Evolutionary conservation across 1,140 invertebrate genomes (phyloP).

Genomic region (Lysiphlebus fabarum): DNA sequence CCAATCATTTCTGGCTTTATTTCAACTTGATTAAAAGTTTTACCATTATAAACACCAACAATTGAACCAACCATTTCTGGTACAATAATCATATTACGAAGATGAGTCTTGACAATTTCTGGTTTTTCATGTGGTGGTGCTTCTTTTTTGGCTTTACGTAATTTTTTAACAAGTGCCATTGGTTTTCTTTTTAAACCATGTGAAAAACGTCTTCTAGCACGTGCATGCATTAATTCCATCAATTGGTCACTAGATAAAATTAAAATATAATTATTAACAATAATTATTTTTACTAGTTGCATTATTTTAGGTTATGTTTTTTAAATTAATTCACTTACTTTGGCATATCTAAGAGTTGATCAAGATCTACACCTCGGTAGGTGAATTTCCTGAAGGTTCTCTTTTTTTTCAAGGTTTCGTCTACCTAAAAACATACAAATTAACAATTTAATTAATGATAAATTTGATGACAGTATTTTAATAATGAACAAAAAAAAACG

Average conservation of each 20-base stretch:
- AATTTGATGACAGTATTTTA: too few relatives aligned
- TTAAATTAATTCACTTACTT: slow-evolving; percentile 66
- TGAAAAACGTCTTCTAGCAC: slow-evolving; percentile 87
- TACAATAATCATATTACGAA: slow-evolving; percentile 98
- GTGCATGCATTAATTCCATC: slow-evolving; percentile 89
- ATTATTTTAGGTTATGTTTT: background rate
- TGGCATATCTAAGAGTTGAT: slow-evolving; percentile 97
- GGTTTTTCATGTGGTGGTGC: slow-evolving; percentile 97
- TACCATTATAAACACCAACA: slow-evolving; percentile 99
- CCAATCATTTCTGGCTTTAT: slow-evolving; percentile 99
- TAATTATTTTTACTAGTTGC: slow-evolving; percentile 9
- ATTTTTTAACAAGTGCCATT: slow-evolving; percentile 91
- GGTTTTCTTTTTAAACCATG: slow-evolving; percentile 96
- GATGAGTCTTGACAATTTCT: slow-evolving; percentile 97
- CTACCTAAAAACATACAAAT: slow-evolving; percentile 61
- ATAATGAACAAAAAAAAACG: too few relatives aligned
- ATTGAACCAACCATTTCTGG: slow-evolving; percentile 99
- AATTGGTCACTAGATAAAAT: slow-evolving; percentile 81
- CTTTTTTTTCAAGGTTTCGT: slow-evolving; percentile 92
- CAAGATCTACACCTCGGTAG: slow-evolving; percentile 97
- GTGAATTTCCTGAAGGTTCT: slow-evolving; percentile 99
- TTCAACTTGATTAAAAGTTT: slow-evolving; percentile 98
- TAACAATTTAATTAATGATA: slow-evolving; percentile 21
- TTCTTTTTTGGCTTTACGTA: slow-evolving; percentile 93
- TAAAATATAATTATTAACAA: slow-evolving; percentile 10